Base-by-base conservation (phyloP, 2,888 invertebrate genomes). In the Zaprionus lineosus region DNA sequence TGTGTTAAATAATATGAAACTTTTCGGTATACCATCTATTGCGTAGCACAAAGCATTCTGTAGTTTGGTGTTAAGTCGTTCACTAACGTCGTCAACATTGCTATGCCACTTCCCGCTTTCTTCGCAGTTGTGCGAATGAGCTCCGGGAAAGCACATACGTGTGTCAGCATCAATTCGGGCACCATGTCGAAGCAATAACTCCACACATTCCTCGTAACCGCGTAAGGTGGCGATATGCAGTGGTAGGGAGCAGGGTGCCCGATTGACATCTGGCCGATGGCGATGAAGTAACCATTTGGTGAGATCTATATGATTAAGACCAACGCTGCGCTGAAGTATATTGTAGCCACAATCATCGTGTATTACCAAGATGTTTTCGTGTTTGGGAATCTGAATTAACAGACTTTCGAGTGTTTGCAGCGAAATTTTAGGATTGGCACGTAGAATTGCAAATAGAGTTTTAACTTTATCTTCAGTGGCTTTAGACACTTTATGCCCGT, bases 91-190 rank as follows among this genome's bases (percentile, higher is more conserved):
- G 64, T 92, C 91, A 9, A 85, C 78, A 57, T 91, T 91, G 47
- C 86, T 87, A 15, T 92, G 91, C 87, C 92, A 92, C 88, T 93
- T 93, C 58, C 93, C 93, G 67, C 93, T 91, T 82, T 93, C 93
- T 88, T 94, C 94, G 84, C 94, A 94, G 83, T 93, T 94, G 73
- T 92, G 92, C 63, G 92, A 93, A 84, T 95, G 94, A 3, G 93
- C 92, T 5, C 94, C 93, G 0, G 95, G 95, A 91, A 93, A 95
- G 85, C 95, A 95, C 93, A 95, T 93, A 12, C 94, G 91, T 0
- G 94, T 93, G 85, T 94, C 94, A 0, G 93, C 92, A 87, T 94
- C 94, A 9, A 93, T 92, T 65, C 93, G 91, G 3, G 94, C 94
- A 14, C 94, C 94, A 88, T 94, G 92, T 74, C 93, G 93, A 44